Evolutionary conservation across 2,113 vertebrate species (phyloP).

Genomic region (Ranitomeya variabilis): DNA sequence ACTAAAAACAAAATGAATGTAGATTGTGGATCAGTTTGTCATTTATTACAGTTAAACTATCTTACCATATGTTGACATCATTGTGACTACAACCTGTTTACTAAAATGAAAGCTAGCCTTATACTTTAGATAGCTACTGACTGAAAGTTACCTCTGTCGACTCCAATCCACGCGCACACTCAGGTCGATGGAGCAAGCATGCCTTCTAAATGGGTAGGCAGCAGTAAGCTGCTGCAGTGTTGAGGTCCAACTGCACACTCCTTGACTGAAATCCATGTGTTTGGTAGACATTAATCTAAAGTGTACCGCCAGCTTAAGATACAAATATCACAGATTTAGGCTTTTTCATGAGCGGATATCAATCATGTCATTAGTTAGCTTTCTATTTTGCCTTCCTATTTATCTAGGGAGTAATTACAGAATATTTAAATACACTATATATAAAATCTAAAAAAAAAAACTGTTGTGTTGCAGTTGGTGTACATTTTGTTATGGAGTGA

Average conservation of each 20-base stretch:
- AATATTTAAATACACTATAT: background rate
- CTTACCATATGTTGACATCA: background rate
- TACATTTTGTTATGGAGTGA: conserved; percentile 34
- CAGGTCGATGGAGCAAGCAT: no score
- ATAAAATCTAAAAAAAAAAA: conserved; percentile 5
- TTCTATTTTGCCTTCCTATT: background rate
- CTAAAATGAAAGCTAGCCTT: no score
- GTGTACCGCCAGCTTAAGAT: background rate
- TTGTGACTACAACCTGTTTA: background rate
- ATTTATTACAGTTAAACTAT: background rate
- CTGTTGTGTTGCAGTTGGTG: conserved; percentile 20
- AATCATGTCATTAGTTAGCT: background rate
- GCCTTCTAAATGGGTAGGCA: no score
- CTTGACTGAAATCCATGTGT: no score
- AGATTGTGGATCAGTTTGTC: background rate
- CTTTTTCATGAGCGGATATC: background rate
- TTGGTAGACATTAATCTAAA: no score
- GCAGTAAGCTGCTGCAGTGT: no score
- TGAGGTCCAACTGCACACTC: no score
- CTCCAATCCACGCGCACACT: no score
- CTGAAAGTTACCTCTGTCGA: no score
- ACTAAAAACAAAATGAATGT: background rate
- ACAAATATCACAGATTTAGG: background rate
- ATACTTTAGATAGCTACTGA: no score
- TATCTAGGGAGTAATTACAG: background rate